Percentiles rank a stretch among this genome's conserved stretches.
Evolutionary conservation across 2,888 invertebrate species (phyloP).

Genomic region (Cheilosia vulpina): DNA sequence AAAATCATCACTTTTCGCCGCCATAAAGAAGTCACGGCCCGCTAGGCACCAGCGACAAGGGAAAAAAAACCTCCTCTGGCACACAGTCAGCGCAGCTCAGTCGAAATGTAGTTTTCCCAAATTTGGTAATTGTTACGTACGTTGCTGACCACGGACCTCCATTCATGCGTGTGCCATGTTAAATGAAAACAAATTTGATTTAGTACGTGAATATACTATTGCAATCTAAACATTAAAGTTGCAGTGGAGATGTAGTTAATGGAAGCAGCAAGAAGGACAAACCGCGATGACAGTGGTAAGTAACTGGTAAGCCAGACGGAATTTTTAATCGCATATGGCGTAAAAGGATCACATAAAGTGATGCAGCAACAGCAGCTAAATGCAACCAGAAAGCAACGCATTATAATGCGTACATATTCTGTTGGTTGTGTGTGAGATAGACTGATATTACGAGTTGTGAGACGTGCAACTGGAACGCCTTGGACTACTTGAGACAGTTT

Average conservation of each 20-base stretch:
- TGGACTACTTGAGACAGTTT: conserved; percentile 59
- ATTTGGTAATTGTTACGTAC: conserved; percentile 70
- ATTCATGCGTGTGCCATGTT: conserved; percentile 65
- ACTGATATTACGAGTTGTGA: conserved; percentile 52
- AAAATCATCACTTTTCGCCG: conserved; percentile 43
- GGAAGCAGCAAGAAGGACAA: conserved; percentile 63
- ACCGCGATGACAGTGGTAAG: conserved; percentile 35
- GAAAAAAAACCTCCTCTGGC: conserved; percentile 15
- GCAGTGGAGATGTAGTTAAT: conserved; percentile 54
- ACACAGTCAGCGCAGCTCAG: conserved; percentile 26
- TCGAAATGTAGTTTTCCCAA: conserved; percentile 68
- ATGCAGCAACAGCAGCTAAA: not conserved
- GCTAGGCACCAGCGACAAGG: conserved; percentile 1
- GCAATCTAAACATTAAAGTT: conserved; percentile 21
- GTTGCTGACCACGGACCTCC: conserved; percentile 59
- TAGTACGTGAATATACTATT: conserved; percentile 34
- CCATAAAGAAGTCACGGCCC: conserved; percentile 49
- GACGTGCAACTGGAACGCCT: conserved; percentile 60
- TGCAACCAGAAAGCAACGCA: not conserved
- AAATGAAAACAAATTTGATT: conserved; percentile 53
- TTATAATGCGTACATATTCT: not conserved
- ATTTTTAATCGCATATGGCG: conserved; percentile 43
- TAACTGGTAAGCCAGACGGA: conserved; percentile 41
- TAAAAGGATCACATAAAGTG: conserved; percentile 51
- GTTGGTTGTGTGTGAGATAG: conserved; percentile 42